Evolutionary conservation across 2,797 vertebrate genomes (phyloP).

Genomic region (Trachurus trachurus): DNA sequence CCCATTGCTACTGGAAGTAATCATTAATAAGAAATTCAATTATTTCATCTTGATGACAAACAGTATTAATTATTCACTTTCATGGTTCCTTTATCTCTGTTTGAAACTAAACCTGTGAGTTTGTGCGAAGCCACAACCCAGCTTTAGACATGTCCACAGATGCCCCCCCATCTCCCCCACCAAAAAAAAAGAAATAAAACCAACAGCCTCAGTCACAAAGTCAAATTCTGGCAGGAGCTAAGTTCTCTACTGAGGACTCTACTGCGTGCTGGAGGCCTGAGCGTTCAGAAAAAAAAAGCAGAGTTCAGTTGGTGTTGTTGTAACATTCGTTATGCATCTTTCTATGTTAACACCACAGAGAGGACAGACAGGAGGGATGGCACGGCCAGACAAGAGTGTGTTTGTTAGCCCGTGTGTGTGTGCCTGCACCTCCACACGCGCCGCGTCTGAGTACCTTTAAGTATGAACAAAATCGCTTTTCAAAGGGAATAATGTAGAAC

Average conservation of each 20-base stretch:
- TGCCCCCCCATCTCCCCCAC: neutral
- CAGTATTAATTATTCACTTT: conserved; percentile 18
- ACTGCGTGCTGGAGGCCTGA: conserved; percentile 29
- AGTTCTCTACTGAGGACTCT: conserved; percentile 37
- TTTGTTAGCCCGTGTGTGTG: conserved; percentile 62
- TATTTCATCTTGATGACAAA: conserved; percentile 8
- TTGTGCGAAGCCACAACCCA: neutral
- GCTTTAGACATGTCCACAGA: conserved; percentile 23
- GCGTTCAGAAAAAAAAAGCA: conserved; percentile 27
- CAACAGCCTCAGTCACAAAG: conserved; percentile 27
- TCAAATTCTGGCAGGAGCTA: conserved; percentile 29
- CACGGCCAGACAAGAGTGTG: conserved; percentile 62
- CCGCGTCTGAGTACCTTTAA: conserved; percentile 70
- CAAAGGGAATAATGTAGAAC: conserved; percentile 87
- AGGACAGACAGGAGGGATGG: conserved; percentile 48
- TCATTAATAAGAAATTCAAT: conserved; percentile 1
- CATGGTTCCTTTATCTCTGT: conserved; percentile 20
- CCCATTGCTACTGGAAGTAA: neutral
- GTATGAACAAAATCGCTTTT: conserved; percentile 85
- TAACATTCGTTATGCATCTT: conserved; percentile 55
- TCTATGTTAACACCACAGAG: conserved; percentile 52
- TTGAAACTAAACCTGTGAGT: neutral
- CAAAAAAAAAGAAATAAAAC: conserved; percentile 14
- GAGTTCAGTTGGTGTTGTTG: conserved; percentile 9
- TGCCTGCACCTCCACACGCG: conserved; percentile 60